A percentile compares a stretch with the other conserved stretches of the same genome.
Evolutionary conservation across 2,797 vertebrate genomes (phyloP).

Genomic region (Micromesistius poutassou): DNA sequence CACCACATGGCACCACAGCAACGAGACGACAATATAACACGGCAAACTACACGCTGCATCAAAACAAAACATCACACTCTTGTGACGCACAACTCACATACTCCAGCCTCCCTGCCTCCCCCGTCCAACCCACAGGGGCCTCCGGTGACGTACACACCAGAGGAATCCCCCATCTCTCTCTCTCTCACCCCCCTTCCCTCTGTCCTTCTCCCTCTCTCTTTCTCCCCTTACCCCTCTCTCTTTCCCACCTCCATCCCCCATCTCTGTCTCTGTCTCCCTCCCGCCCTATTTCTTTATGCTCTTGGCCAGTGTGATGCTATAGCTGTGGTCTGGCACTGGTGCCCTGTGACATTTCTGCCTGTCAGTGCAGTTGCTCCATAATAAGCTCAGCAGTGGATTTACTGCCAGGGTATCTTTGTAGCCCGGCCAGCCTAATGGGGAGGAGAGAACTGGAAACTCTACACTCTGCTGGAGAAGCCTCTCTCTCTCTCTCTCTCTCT

Average conservation of each 20-base stretch:
- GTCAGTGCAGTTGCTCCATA: slow-evolving; percentile 60
- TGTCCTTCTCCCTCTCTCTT: not conserved
- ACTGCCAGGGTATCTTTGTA: slow-evolving; percentile 63
- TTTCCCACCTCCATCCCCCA: slow-evolving; percentile 41
- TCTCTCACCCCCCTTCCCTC: slow-evolving; percentile 20
- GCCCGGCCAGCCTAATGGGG: slow-evolving; percentile 59
- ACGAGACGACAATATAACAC: not conserved
- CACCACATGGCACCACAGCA: not conserved
- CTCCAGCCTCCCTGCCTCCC: not conserved
- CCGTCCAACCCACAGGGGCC: slow-evolving; percentile 8
- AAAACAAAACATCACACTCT: not conserved
- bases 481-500: too few relatives aligned
- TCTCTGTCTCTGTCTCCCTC: slow-evolving; percentile 34
- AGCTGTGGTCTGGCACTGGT: slow-evolving; percentile 64
- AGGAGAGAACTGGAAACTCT: slow-evolving; percentile 57
- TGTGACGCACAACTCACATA: not conserved
- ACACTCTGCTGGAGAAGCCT: slow-evolving; percentile 57
- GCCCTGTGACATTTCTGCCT: slow-evolving; percentile 59
- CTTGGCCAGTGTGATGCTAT: slow-evolving; percentile 51
- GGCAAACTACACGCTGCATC: not conserved
- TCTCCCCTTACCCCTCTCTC: not conserved
- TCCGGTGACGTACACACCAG: slow-evolving; percentile 55
- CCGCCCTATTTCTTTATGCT: slow-evolving; percentile 29
- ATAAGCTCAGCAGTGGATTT: slow-evolving; percentile 64
- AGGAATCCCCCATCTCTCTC: slow-evolving; percentile 62